Base-by-base conservation (phyloP, 2,888 invertebrate species). In the Drosophila flavopinicola region DNA sequence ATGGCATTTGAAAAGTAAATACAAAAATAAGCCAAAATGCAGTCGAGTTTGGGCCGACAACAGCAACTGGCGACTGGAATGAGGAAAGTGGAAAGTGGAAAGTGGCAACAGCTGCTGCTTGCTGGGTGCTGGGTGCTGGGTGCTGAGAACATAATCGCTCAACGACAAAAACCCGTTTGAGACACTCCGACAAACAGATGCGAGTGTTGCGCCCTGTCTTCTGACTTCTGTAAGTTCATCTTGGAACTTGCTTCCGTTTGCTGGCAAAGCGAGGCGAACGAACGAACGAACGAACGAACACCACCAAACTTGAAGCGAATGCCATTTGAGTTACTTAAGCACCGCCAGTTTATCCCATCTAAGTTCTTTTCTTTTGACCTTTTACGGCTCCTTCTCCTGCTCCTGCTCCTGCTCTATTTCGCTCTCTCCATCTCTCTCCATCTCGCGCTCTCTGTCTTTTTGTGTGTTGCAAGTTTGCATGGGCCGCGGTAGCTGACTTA, bases 331-430 rank as follows among this genome's bases (percentile, higher is more conserved):
- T 67, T 78, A 82, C 78, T 78, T 84, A 78, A 78, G 83, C 70
- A 60, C 47, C 47, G 52, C 65, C 75, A 67, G 85, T 73, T 83
- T 85, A 87, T 83, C 78, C 78, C 70, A 70, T 61, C 77, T 75
- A 78, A 85, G 87, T 85, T 86, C 75, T 75, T 86, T 78, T 86
- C 73, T 68, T 87, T 78, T 80, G 87, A 85, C 87, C 82, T 82
- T 83, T 69, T 72, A 13, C 24, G 64, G 30, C n/a, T 47, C 24
- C 58, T 61, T 60, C 51, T 58, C 30, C 27, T 51, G 54, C 25
- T 30, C 53, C n/a, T n/a, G n/a, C n/a, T n/a, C n/a, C n/a, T n/a
- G n/a, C n/a, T n/a, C n/a, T n/a, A n/a, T n/a, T n/a, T n/a, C n/a
- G n/a, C n/a, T n/a, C n/a, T n/a, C n/a, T n/a, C n/a, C n/a, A n/a